These are phyloP conservation scores for Microdon myrmicae DNA, from an alignment of 2,888 invertebrate genomes.

Conservation along the genomic window DNA sequence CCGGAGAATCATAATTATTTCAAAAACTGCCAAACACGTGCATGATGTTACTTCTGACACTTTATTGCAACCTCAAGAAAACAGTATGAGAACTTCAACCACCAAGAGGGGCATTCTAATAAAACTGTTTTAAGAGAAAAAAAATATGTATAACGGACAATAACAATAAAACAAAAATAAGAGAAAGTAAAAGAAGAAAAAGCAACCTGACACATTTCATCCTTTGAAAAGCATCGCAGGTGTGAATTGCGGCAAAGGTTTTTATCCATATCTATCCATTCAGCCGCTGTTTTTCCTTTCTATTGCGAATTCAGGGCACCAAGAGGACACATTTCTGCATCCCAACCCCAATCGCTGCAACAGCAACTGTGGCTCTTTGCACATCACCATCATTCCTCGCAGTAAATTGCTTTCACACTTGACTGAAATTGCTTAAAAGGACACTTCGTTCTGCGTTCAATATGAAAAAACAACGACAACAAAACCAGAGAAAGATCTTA, in stretches of 20 bases:
- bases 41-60: no score
- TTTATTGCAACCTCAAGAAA: no score
- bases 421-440: slow-evolving; percentile 49
- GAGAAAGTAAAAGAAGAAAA: slow-evolving; percentile 5
- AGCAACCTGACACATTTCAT: slow-evolving; percentile 20
- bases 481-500: slow-evolving; percentile 2
- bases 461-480: slow-evolving; percentile 36
- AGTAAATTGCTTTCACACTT: slow-evolving; percentile 52
- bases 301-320: slow-evolving; percentile 25
- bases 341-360: slow-evolving; percentile 28
- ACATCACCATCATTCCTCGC: slow-evolving; percentile 34
- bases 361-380: slow-evolving; percentile 17
- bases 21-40: no score
- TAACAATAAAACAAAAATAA: slow-evolving; percentile 2
- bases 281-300: not conserved
- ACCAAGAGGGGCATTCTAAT: no score
- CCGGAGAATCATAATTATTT: no score
- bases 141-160: no score
- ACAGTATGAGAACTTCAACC: no score
- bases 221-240: slow-evolving; percentile 39
- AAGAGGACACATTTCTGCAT: slow-evolving; percentile 23
- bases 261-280: slow-evolving; percentile 1
- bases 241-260: slow-evolving; percentile 35
- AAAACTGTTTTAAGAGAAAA: no score
- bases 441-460: slow-evolving; percentile 47